Base-by-base conservation (phyloP, 2,113 vertebrate species). In the Pseudorectes ferrugineus region DNA sequence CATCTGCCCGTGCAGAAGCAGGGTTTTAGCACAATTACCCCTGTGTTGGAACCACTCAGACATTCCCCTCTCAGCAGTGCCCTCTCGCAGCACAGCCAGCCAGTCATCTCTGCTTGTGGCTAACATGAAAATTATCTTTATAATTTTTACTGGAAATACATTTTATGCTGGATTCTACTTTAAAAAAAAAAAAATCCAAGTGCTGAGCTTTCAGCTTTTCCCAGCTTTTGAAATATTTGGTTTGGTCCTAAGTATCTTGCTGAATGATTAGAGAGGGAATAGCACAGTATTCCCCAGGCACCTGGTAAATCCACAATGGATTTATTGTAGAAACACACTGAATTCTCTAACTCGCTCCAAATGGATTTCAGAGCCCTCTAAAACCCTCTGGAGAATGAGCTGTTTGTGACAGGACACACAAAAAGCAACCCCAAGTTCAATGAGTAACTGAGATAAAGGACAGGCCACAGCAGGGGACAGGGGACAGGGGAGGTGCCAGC, bases 161-260 rank as follows among this genome's bases (percentile, higher is more conserved):
- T 2, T 46, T 66, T 58, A 31, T 48, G 71, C n/a, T 81, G 87
- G 70, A 75, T 58, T 62, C 85, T 85, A 77, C 46, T 86, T 58
- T 0, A 11, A 73, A 84, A 48, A n/a, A 40, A 20, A 58, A 63
- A 38, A 28, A 85, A 82, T 28, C 10, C 74, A 89, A 68, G 71
- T 62, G 62, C 82, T 92, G 75, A 85, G 45, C 78, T 92, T 80
- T 70, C 67, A 36, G 46, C 85, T 89, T 75, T 57, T 85, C 92
- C 72, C 94, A 96, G 85, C 82, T 92, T 66, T 54, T 19, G 51
- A 88, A 88, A 67, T n/a, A 85, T 31, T 48, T 85, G 17, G n/a
- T 93, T 95, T 97, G 95, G 95, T 95, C 95, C 95, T 59, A 82
- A 92, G 67, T 46, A 66, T 88, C 78, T 89, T 48, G 68, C 70